Conservation (phyloP, 2,888 invertebrate genomes). For the Chrysolina oricalcia region DNA sequence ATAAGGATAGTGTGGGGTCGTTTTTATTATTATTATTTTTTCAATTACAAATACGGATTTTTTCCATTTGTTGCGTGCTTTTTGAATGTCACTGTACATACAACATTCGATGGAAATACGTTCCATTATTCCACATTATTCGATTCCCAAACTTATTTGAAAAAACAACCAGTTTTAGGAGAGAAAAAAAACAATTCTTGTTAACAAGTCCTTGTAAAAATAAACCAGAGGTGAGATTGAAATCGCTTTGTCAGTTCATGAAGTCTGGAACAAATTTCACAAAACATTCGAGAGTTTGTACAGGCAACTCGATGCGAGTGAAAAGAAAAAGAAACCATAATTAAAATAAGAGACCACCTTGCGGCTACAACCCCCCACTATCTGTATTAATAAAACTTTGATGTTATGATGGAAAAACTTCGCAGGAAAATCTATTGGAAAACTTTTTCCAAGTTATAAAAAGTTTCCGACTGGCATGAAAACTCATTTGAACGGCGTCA, state of each 20-base stretch:
- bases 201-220: not conserved
- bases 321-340: not conserved
- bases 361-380: constrained; percentile 31
- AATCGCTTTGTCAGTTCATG: not conserved
- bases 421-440: constrained; percentile 53
- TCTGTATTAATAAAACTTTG: constrained; percentile 55
- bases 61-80: too few relatives aligned
- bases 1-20: too few relatives aligned
- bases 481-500: constrained; percentile 59
- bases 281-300: not conserved
- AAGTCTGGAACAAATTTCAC: constrained; percentile 4
- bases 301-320: not conserved
- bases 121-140: too few relatives aligned
- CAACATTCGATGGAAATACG: too few relatives aligned
- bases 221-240: not conserved
- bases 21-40: too few relatives aligned
- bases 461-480: constrained; percentile 52
- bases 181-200: not conserved
- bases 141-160: not conserved
- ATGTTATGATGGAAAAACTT: constrained; percentile 55
- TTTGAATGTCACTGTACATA: too few relatives aligned
- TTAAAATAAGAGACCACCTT: constrained; percentile 24
- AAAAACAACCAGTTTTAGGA: not conserved
- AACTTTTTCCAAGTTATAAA: constrained; percentile 53
- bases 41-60: too few relatives aligned